Evolutionary conservation across 2,113 vertebrate genomes (phyloP).

Genomic region (Gracilinanus agilis): DNA sequence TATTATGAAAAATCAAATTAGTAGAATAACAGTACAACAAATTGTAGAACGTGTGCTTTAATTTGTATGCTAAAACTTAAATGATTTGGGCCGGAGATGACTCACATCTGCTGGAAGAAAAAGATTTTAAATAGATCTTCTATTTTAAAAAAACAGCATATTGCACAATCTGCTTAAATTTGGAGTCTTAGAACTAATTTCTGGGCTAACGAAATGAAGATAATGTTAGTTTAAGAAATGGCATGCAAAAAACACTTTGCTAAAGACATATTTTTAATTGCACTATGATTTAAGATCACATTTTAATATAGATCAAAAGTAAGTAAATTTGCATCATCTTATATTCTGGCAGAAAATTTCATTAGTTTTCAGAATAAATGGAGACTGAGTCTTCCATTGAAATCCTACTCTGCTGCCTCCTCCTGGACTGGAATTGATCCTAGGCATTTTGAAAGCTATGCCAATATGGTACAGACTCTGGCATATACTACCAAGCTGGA

Average conservation of each 20-base stretch:
- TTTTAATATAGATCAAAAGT: constrained; percentile 15
- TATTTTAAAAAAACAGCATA: background rate
- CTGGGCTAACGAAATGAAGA: constrained; percentile 24
- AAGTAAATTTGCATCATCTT: constrained; percentile 10
- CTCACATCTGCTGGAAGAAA: constrained; percentile 26
- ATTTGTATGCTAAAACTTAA: constrained; percentile 28
- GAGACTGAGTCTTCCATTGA: constrained; percentile 27
- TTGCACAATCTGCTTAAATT: constrained; percentile 6
- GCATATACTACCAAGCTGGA: background rate
- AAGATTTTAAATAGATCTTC: background rate
- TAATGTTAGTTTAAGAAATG: constrained; percentile 1
- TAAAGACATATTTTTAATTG: constrained; percentile 12
- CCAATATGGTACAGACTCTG: background rate
- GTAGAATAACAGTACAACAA: background rate
- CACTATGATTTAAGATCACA: constrained; percentile 13
- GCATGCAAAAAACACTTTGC: constrained; percentile 7
- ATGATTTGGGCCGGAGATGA: background rate
- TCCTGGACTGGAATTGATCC: background rate
- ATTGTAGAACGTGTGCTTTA: constrained; percentile 12
- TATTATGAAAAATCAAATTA: background rate
- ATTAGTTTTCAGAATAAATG: constrained; percentile 32
- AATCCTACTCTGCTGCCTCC: background rate
- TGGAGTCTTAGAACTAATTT: background rate
- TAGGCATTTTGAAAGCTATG: background rate
- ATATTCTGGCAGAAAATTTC: constrained; percentile 13